phyloP scores from a whole-genome alignment of 2,113 vertebrate genomes.

The Ptilorrhoa leucosticta region DNA sequence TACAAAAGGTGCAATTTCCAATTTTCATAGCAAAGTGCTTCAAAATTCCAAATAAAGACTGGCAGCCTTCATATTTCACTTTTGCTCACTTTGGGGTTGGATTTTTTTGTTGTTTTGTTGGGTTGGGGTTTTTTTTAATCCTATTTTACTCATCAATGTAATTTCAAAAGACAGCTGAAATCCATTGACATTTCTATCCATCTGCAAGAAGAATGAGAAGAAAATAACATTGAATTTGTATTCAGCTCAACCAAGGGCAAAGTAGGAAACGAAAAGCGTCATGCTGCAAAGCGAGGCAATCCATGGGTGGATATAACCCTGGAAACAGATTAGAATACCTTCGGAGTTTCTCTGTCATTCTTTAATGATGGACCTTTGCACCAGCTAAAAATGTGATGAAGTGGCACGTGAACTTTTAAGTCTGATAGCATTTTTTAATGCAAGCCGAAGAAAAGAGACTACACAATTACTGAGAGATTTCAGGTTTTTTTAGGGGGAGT shows the following conservation, averaged over 20 bases:
- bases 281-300: rapidly evolving
- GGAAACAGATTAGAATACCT: neutral
- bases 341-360: neutral
- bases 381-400: neutral
- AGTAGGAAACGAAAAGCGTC: neutral
- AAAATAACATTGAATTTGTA: neutral
- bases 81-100: neutral
- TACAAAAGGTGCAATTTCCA: neutral
- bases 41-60: neutral
- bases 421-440: neutral
- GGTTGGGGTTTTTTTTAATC: rapidly evolving
- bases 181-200: neutral
- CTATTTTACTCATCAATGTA: neutral
- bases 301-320: neutral
- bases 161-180: neutral
- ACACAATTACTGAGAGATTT: neutral
- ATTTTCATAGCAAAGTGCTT: neutral
- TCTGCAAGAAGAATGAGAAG: neutral
- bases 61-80: neutral
- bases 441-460: neutral
- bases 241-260: neutral
- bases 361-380: neutral
- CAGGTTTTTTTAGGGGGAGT: neutral
- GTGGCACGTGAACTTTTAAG: neutral
- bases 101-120: too few species aligned